Evolutionary conservation across 1,140 invertebrate genomes (phyloP), one percentile per base, ranked within the genome.

Genomic region (Scaptomyza hsui): DNA sequence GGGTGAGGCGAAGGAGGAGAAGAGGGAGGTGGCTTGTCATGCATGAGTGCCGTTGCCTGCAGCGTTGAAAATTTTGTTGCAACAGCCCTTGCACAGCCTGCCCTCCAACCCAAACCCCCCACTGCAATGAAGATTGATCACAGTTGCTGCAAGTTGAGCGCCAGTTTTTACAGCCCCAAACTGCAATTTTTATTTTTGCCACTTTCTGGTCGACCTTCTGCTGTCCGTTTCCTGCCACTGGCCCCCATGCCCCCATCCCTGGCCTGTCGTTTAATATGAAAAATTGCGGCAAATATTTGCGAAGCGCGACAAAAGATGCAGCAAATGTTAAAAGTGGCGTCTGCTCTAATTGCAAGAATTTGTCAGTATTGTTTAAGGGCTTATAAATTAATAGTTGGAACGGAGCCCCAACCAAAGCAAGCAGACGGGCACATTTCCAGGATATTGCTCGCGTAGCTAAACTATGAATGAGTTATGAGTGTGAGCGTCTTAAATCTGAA

Each of bases 231-330:
- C 19, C 15, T 13, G 4, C 29, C 7, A 6, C 10, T 29, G 10
- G 7, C 42, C 32, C 3, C 12, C 37, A 41, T 29, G 12, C n/a
- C 35, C 3, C 15, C 24, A 39, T n/a, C 24, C 48, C n/a, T n/a
- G 10, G 68, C 42, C 73, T 81, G 77, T 88, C 82, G 75, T 72
- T 88, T 82, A 75, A 86, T 81, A 86, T 86, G 81, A 86, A 86
- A 86, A 86, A 86, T 86, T 86, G 67, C 60, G 70, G 41, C 82
- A 86, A 86, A 86, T 86, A 86, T 86, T 86, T 86, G 82, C 70
- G 60, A 70, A 77, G 72, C 76, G 53, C 18, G 52, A 39, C 41
- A 13, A 16, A 10, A 49, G 49, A 49, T 42, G 48, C 48, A 26
- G 26, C 55, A 48, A 39, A 51, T 49, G 45, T 18, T 32, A 59